These are phyloP conservation scores for Lasioglossum vierecki DNA, from an alignment of 2,888 invertebrate genomes.

Conservation along the genomic window DNA sequence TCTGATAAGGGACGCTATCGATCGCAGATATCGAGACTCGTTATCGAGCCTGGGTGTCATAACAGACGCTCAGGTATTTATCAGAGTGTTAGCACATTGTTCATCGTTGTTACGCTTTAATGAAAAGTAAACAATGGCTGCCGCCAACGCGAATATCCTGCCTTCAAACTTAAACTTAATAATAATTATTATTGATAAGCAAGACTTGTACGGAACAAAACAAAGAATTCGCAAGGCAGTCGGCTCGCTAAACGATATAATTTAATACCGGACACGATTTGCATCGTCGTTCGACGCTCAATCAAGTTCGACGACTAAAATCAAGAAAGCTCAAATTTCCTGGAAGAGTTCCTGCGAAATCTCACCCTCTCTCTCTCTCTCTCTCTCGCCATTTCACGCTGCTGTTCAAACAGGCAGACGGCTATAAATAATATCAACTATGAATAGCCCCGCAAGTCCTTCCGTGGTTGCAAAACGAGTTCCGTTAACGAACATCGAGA, in stretches of 20 bases:
- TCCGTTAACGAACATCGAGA: slow-evolving; percentile 25
- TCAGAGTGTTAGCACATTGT: neutral
- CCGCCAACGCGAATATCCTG: neutral
- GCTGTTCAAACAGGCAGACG: slow-evolving; percentile 3
- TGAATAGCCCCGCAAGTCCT: slow-evolving; percentile 28
- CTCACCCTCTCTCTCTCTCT: neutral
- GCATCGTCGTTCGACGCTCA: neutral
- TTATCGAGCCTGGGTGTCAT: slow-evolving; percentile 4
- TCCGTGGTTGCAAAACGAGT: slow-evolving; percentile 23
- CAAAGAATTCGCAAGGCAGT: too few relatives aligned
- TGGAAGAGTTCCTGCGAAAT: slow-evolving; percentile 4
- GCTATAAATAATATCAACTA: slow-evolving; percentile 29
- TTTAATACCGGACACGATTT: too few relatives aligned
- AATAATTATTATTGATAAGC: too few relatives aligned
- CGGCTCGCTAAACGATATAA: too few relatives aligned
- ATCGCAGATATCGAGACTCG: neutral
- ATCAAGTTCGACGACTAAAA: neutral
- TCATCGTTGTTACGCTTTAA: neutral
- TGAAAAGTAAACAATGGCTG: neutral
- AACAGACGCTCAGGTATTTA: neutral
- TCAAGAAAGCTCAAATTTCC: neutral
- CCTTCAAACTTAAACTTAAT: neutral
- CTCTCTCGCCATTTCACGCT: neutral
- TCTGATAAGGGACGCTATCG: slow-evolving; percentile 2
- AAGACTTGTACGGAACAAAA: too few relatives aligned